Evolutionary conservation across 1,140 invertebrate species (phyloP), one percentile per base, ranked within the genome.

Genomic region (Drosophila arawakana): DNA sequence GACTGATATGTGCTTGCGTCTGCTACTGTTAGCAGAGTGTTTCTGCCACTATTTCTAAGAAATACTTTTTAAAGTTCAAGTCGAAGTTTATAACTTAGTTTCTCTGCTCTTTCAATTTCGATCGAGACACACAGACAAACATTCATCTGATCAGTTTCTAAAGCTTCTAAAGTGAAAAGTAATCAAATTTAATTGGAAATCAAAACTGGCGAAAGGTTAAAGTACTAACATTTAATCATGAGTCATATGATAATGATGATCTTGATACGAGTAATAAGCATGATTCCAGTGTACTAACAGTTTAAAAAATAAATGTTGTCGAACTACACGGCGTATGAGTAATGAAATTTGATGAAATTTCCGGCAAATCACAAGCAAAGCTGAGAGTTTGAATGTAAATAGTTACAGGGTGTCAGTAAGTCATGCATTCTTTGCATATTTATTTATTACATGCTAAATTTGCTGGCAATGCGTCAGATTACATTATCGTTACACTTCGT

Each of bases 251-350:
- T 30, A 41, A 41, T 41, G 10, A 41, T 41, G 25, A 30, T 52
- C 10, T 49, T 49, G 47, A 25, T 18, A 25, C 11, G 10, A 5
- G 25, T 30, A 30, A 41, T 10, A 2, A 41, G 2, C 9, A 3
- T n/a, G 39, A 41, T 41, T 41, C 39, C 10, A 39, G 8, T 9
- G 7, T 7, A 37, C 9, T 37, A 37, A 37, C 1, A 39, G 37
- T 10, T 11, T 41, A 41, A 11, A 41, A 3, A 41, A 11, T 41
- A 4, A 11, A 41, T 41, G 9, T n/a, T 3, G 39, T 3, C 39
- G 3, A 41, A 10, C 47, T 49, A 21, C 47, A 9, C 10, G 21
- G 47, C 47, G 47, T 52, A 52, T 52, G 50, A 52, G 50, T 52
- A 52, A 52, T 15, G 6, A n/a, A 30, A 30, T 13, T 52, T n/a